Evolutionary conservation across 2,888 invertebrate genomes (phyloP), one percentile per base, ranked within the genome.

Genomic region (Fissipunctia ypsillon): DNA sequence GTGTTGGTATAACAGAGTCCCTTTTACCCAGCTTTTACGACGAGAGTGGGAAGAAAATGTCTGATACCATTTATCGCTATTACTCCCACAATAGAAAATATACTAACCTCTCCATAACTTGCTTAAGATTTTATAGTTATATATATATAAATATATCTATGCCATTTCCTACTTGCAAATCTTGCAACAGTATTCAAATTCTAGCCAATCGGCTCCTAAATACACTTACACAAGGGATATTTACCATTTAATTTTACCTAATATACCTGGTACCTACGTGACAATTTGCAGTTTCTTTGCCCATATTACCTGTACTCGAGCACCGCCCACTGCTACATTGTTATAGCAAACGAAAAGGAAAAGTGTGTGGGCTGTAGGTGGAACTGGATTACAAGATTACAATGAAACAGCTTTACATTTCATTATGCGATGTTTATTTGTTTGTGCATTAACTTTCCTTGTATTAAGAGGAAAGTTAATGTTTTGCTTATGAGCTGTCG

Each of bases 351-450:
- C 22, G 9, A 43, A 69, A 66, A 43, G 57, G 54, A 80, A 69
- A 83, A 67, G 52, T 66, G 57, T 22, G 80, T 67, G 43, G 73
- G 73, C 16, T 12, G 64, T 64, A 16, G 43, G 57, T n/a, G 22
- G 4, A 71, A 67, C 83, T 43, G 14, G 59, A 50, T 69, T 76
- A 71, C 73, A n/a, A n/a, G n/a, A n/a, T n/a, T 69, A 83, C 76
- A 81, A 63, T 84, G 76, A 76, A 61, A 64, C 69, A 10, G 43
- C 61, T 81, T 84, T 71, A 80, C 75, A 84, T 75, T 68, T 75
- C 65, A 71, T 76, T 75, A 81, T n/a, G 10, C n/a, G 52, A 31
- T 57, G 59, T 68, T 60, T 70, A 64, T 69, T 64, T 61, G 43
- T 78, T 52, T 57, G 54, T 66, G 19, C 19, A 45, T 31, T 64